These are phyloP conservation scores for Catharus fuscescens DNA, from an alignment of 2,113 vertebrate species.

Conservation along the genomic window DNA sequence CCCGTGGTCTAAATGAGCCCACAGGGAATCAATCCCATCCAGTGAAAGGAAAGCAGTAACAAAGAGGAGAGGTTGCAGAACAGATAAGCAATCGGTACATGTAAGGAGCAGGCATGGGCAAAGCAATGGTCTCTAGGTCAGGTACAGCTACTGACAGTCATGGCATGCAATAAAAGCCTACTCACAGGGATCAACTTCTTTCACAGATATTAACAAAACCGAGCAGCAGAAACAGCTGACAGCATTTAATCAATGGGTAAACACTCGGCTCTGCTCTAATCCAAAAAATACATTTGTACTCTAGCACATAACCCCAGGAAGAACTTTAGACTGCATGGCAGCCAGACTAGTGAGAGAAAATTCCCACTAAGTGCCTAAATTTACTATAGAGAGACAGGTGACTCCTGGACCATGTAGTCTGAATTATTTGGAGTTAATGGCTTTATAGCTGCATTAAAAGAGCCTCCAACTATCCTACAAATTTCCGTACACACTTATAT, in stretches of 20 bases:
- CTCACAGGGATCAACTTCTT: not conserved
- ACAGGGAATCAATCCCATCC: slow-evolving; percentile 79
- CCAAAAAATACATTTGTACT: not conserved
- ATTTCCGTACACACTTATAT: not conserved
- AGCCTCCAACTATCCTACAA: not conserved
- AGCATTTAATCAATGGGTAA: not conserved
- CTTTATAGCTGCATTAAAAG: not conserved
- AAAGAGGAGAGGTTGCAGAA: slow-evolving; percentile 81
- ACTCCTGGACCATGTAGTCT: not conserved
- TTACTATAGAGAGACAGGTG: not conserved
- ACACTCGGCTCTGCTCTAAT: not conserved
- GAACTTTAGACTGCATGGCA: not conserved
- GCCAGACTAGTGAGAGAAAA: not conserved
- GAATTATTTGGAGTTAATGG: not conserved
- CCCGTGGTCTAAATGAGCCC: slow-evolving; percentile 92
- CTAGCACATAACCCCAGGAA: not conserved
- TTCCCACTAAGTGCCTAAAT: not conserved
- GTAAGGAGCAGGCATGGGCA: slow-evolving; percentile 63
- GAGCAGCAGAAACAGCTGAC: not conserved
- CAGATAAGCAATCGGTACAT: slow-evolving; percentile 73
- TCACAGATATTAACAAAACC: not conserved
- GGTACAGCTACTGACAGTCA: not conserved
- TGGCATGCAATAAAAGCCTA: slow-evolving; percentile 7
- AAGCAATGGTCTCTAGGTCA: slow-evolving; percentile 49
- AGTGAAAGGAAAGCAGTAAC: slow-evolving; percentile 79